These are phyloP conservation scores for Archilochus colubris DNA, from an alignment of 2,113 vertebrate genomes.

Conservation along the genomic window DNA sequence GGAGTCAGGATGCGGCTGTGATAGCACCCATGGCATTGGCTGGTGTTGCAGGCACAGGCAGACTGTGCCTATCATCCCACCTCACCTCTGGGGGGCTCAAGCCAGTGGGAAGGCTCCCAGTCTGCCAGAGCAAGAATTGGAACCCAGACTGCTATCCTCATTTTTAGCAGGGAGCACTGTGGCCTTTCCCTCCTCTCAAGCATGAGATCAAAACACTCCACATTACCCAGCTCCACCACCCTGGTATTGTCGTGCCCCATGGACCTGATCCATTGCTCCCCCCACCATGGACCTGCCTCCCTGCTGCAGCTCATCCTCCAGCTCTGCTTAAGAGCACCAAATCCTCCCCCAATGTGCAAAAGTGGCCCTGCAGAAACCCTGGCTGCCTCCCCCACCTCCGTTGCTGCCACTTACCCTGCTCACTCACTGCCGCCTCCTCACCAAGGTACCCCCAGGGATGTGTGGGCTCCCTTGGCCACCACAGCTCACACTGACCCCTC, in stretches of 20 bases:
- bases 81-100: fast-evolving
- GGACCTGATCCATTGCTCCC: not conserved
- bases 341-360: fast-evolving
- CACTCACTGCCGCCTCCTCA: not conserved
- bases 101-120: not conserved
- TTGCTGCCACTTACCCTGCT: not conserved
- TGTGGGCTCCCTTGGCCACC: not conserved
- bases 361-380: not conserved
- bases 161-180: fast-evolving
- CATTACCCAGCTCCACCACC: fast-evolving
- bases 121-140: not conserved
- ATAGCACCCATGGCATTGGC: fast-evolving
- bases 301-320: fast-evolving
- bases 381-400: fast-evolving
- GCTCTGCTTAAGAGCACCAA: fast-evolving
- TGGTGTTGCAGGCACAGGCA: fast-evolving
- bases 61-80: not conserved
- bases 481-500: not conserved
- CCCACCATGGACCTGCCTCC: fast-evolving
- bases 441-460: not conserved
- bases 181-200: not conserved
- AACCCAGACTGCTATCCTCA: fast-evolving
- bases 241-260: not conserved
- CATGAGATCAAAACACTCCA: not conserved
- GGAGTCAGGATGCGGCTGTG: not conserved